Evolutionary conservation across 2,113 vertebrate species (phyloP).

Genomic region (Girardinichthys multiradiatus): DNA sequence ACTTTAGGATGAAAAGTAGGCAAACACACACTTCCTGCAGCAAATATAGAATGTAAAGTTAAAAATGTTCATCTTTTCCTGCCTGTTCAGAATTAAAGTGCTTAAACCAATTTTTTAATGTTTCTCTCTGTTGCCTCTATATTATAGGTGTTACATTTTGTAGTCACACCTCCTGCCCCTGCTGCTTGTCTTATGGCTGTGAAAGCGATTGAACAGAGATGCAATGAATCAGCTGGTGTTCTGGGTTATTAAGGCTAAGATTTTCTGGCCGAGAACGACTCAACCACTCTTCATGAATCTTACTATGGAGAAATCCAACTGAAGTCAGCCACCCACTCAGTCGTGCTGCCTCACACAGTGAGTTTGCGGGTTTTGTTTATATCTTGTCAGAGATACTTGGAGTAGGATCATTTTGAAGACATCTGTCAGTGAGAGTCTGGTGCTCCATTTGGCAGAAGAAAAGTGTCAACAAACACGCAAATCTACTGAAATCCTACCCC

Average conservation of each 20-base stretch:
- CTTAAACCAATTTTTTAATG: no score
- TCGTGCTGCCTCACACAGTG: background rate
- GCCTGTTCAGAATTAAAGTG: no score
- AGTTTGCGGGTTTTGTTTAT: background rate
- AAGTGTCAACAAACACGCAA: background rate
- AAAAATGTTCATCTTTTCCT: background rate
- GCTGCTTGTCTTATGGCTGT: background rate
- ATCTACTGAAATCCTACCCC: background rate
- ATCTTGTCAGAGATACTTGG: background rate
- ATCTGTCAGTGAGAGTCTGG: background rate
- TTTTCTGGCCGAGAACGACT: background rate
- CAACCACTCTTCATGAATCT: background rate
- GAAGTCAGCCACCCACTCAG: background rate
- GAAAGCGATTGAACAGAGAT: background rate
- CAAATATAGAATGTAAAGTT: background rate
- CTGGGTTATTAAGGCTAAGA: background rate
- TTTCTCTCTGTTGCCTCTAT: background rate
- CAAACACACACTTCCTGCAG: background rate
- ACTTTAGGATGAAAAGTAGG: constrained; percentile 6
- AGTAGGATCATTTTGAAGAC: background rate
- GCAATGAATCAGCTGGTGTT: background rate
- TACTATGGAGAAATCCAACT: background rate
- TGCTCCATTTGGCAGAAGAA: background rate
- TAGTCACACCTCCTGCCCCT: no score
- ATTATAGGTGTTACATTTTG: background rate